Evolutionary conservation across 2,888 invertebrate genomes (phyloP), one percentile per base, ranked within the genome.

Genomic region (Eupithecia inturbata): DNA sequence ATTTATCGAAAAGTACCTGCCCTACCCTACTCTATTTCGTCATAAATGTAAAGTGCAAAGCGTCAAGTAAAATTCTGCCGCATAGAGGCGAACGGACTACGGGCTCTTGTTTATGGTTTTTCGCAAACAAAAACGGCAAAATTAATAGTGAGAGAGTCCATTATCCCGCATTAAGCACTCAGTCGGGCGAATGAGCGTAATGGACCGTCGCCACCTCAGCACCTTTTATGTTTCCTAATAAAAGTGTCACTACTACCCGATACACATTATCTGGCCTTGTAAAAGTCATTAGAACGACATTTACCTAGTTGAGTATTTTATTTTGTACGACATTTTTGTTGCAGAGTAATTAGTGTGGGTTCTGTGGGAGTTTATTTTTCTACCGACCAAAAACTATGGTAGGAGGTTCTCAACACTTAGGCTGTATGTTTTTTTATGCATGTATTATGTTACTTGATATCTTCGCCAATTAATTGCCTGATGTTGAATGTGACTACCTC

Each of bases 91-190:
- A 81, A 80, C 79, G 76, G 79, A 83, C 81, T 81, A 80, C 79
- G 77, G 79, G 83, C 81, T 84, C 85, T 84, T 85, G 85, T 88
- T 85, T 83, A 82, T 84, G 83, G 83, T 87, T 87, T 87, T 87
- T 84, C 82, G 83, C 83, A 84, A 87, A 88, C 87, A 89, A 88
- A 90, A 89, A 88, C 78, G 82, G 82, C 86, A 82, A 91, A 91
- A 92, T 92, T 90, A 91, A 91, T 91, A 89, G 90, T 89, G 89
- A 90, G 89, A 86, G 89, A 87, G 87, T 91, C 90, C 91, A 91
- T 92, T 91, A 91, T 89, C 90, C 88, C 85, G 88, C 90, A 92
- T 92, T 91, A 91, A 91, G 90, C 90, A 92, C 91, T 91, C 90
- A 88, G 89, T 88, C 88, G 83, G 83, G 86, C 87, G 88, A 88